Evolutionary conservation across 2,113 vertebrate genomes (phyloP).

Genomic region (Lasiurus cinereus): DNA sequence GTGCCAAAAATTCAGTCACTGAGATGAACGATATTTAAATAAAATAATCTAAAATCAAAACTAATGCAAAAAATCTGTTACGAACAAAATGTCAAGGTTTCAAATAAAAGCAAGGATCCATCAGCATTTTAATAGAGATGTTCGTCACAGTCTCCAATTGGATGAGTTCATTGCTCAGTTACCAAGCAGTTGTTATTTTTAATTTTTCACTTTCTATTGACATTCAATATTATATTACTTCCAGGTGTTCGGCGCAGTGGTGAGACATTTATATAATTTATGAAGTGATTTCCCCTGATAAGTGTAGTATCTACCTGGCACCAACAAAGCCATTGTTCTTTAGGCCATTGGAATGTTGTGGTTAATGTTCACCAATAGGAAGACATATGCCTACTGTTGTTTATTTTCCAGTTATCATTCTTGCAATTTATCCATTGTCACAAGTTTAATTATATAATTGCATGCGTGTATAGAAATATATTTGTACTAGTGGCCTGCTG

Average conservation of each 20-base stretch:
- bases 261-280: not conserved
- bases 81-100: not conserved
- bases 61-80: not conserved
- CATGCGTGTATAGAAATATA: too few species aligned
- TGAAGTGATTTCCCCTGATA: not conserved
- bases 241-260: not conserved
- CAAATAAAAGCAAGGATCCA: not conserved
- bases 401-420: not conserved
- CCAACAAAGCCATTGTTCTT: not conserved
- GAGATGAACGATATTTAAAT: not conserved
- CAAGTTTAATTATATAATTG: not conserved
- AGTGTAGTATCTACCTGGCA: not conserved
- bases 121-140: not conserved
- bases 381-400: not conserved
- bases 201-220: not conserved
- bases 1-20: not conserved
- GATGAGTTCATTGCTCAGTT: not conserved
- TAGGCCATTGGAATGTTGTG: not conserved
- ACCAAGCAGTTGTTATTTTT: not conserved
- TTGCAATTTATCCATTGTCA: not conserved
- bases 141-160: not conserved
- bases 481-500: not conserved
- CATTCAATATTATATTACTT: not conserved
- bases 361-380: not conserved
- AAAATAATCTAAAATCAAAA: not conserved